These are phyloP conservation scores for Albula glossodonta DNA, from an alignment of 2,113 vertebrate species.

Conservation along the genomic window DNA sequence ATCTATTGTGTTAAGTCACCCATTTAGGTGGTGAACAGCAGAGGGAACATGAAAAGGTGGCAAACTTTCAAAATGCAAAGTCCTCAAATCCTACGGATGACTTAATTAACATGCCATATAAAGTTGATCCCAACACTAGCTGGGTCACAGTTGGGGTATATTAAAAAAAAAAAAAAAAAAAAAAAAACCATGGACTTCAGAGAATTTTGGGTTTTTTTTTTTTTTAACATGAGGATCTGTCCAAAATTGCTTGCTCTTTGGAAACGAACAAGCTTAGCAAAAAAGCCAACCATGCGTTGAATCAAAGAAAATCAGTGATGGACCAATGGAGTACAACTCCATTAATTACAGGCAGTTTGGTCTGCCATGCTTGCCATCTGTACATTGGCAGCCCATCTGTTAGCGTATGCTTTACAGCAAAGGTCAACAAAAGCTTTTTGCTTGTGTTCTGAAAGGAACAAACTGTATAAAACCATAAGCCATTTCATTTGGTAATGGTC, in stretches of 20 bases:
- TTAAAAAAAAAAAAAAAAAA: neutral
- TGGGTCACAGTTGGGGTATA: neutral
- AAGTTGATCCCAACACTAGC: neutral
- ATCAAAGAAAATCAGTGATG: neutral
- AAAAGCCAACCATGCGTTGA: neutral
- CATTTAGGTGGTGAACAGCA: neutral
- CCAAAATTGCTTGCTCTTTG: neutral
- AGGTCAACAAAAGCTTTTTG: neutral
- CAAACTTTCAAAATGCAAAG: slow-evolving; percentile 1
- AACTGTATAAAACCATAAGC: neutral
- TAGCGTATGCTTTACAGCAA: neutral
- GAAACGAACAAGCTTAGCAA: neutral
- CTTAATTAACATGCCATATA: too few relatives aligned
- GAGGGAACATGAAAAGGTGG: neutral
- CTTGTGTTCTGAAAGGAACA: neutral
- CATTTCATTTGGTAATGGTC: neutral
- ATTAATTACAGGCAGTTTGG: slow-evolving; percentile 17
- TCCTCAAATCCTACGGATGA: neutral
- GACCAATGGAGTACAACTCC: slow-evolving; percentile 6
- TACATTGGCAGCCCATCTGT: slow-evolving; percentile 15
- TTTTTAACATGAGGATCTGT: neutral
- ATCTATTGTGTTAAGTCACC: neutral
- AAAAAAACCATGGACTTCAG: neutral
- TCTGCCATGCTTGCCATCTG: neutral
- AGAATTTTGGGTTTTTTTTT: neutral